These are phyloP conservation scores for Tuberolachnus salignus DNA, from an alignment of 2,888 invertebrate genomes.

Conservation along the genomic window DNA sequence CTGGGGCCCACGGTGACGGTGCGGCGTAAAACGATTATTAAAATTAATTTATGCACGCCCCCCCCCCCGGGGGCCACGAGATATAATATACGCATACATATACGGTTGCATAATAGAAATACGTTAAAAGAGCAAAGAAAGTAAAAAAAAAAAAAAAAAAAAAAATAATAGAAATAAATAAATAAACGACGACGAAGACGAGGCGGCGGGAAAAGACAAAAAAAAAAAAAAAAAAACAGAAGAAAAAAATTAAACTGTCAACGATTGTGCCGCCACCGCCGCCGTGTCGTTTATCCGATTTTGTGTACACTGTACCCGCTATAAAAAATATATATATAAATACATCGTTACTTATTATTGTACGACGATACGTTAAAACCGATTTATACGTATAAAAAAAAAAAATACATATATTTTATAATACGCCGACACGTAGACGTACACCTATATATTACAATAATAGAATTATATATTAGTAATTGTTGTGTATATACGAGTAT, in stretches of 20 bases:
- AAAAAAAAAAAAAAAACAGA: not conserved
- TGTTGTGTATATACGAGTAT: too few species aligned
- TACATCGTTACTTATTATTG: too few species aligned
- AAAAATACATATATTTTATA: too few species aligned
- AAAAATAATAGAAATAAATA: too few species aligned
- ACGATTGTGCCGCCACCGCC: not conserved
- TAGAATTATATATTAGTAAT: too few species aligned
- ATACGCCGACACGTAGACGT: too few species aligned
- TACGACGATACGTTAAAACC: too few species aligned
- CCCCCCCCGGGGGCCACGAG: not conserved
- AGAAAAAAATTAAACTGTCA: not conserved
- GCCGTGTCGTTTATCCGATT: not conserved
- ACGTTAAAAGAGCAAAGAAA: not conserved
- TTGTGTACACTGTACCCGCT: too few species aligned
- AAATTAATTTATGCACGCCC: not conserved
- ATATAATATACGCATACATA: not conserved
- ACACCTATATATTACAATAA: too few species aligned
- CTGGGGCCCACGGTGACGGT: not conserved
- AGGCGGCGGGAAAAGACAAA: not conserved
- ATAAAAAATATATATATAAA: too few species aligned
- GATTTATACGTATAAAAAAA: too few species aligned
- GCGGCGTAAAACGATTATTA: not conserved
- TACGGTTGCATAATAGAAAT: not conserved
- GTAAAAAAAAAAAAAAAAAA: not conserved
- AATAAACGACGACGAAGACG: too few species aligned